phyloP scores from a whole-genome alignment of 2,797 vertebrate genomes.

The Pterois miles region DNA sequence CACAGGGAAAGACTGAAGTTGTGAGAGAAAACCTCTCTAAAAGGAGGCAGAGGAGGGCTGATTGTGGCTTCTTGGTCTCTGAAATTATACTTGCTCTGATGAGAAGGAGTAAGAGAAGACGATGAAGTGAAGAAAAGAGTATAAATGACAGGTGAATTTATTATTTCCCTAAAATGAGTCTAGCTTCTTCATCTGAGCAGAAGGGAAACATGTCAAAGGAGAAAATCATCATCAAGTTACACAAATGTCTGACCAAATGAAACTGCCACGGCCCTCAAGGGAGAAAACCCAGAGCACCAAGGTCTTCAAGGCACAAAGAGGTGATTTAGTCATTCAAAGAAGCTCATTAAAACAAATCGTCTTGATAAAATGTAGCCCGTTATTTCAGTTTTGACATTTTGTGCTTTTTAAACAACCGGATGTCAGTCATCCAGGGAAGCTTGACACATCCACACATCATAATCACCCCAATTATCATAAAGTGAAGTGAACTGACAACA shows the following conservation, averaged over 20 bases:
- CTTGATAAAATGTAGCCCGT: background rate
- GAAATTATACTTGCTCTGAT: conserved; percentile 25
- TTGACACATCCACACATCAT: conserved; percentile 3
- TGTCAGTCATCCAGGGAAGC: background rate
- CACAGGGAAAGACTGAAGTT: conserved; percentile 30
- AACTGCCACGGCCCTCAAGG: background rate
- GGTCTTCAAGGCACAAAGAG: too few relatives aligned
- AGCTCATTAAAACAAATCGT: background rate
- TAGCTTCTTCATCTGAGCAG: background rate
- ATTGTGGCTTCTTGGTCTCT: conserved; percentile 5
- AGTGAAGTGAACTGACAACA: conserved; percentile 12
- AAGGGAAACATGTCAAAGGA: background rate
- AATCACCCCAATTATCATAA: conserved; percentile 18
- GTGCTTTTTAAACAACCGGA: background rate
- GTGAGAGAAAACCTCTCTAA: conserved; percentile 20
- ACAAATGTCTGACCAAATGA: background rate
- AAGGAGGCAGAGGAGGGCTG: conserved; percentile 18
- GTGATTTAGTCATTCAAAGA: background rate
- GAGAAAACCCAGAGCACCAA: background rate
- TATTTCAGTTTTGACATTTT: background rate
- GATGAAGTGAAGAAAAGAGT: background rate
- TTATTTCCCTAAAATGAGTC: background rate
- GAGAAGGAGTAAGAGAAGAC: background rate
- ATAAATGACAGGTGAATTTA: background rate
- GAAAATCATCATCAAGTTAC: background rate